A percentile compares a stretch with the other conserved stretches of the same genome.
These are phyloP conservation scores for Pediacus dermestoides DNA, from an alignment of 2,888 invertebrate genomes.

Conservation along the genomic window DNA sequence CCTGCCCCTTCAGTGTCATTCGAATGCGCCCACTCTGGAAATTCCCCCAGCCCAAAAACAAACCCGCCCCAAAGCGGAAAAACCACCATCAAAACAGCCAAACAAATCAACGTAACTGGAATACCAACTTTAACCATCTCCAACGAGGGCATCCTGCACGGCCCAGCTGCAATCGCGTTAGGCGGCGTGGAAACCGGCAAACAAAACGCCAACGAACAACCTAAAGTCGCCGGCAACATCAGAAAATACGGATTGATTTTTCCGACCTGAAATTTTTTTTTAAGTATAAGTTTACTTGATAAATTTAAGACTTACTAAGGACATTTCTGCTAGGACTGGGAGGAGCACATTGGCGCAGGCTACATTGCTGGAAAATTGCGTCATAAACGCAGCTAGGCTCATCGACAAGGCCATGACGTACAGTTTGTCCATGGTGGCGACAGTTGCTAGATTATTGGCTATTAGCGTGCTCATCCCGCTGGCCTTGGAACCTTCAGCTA, in stretches of 20 bases:
- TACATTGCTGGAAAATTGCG: constrained; percentile 88
- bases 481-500: constrained; percentile 79
- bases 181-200: constrained; percentile 94
- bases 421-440: constrained; percentile 61
- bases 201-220: constrained; percentile 91
- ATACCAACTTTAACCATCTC: constrained; percentile 72
- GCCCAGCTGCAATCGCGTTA: constrained; percentile 87
- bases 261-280: constrained; percentile 39
- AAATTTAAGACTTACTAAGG: constrained; percentile 43
- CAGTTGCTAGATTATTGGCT: constrained; percentile 65
- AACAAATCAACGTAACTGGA: constrained; percentile 71
- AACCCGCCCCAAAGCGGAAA: constrained; percentile 73
- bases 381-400: constrained; percentile 73
- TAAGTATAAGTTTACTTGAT: constrained; percentile 56
- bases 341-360: constrained; percentile 86
- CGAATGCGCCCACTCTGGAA: constrained; percentile 66
- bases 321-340: constrained; percentile 78
- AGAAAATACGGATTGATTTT: constrained; percentile 81
- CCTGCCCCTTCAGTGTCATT: too few species aligned
- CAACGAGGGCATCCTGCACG: constrained; percentile 72
- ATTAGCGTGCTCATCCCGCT: constrained; percentile 76
- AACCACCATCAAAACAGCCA: constrained; percentile 65
- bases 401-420: constrained; percentile 73
- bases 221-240: constrained; percentile 84
- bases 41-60: constrained; percentile 61